Percentiles rank a stretch among this genome's conserved stretches.
Evolutionary conservation across 1,140 invertebrate genomes (phyloP).

Genomic region (Orius laevigatus): DNA sequence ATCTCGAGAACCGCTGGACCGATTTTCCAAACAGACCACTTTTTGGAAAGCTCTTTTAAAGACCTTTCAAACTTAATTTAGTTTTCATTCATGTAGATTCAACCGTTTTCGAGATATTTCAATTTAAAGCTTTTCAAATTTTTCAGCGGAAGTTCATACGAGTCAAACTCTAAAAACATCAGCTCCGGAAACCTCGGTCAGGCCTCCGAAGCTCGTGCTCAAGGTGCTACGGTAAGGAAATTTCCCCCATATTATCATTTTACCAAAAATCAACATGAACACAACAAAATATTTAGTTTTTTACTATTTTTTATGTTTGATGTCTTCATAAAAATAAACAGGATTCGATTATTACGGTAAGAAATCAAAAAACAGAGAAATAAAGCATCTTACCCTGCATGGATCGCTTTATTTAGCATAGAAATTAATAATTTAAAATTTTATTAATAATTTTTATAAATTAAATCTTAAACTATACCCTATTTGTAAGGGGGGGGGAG

Average conservation of each 20-base stretch:
- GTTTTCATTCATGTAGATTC: too few species aligned
- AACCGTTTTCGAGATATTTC: slow-evolving; percentile 8
- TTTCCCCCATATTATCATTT: not conserved
- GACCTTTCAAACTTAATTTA: too few species aligned
- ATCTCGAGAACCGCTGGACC: too few species aligned
- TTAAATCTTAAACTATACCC: too few species aligned
- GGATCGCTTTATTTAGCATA: too few species aligned
- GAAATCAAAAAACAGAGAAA: not conserved
- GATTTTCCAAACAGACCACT: too few species aligned
- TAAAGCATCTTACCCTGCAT: not conserved
- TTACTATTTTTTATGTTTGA: not conserved
- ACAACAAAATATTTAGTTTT: not conserved
- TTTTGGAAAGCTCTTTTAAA: too few species aligned
- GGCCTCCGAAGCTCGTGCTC: slow-evolving; percentile 18
- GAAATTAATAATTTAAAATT: too few species aligned
- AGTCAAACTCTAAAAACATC: slow-evolving; percentile 51
- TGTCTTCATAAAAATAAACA: slow-evolving; percentile 1
- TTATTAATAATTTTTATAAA: too few species aligned
- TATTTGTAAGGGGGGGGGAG: too few species aligned
- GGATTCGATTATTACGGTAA: slow-evolving; percentile 17
- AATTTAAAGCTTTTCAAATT: too few species aligned
- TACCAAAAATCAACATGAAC: not conserved
- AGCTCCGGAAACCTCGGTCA: slow-evolving; percentile 30
- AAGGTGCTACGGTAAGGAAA: slow-evolving; percentile 22
- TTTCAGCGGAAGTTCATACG: slow-evolving; percentile 51